Base-by-base conservation (phyloP, 2,888 invertebrate species). In the Agapostemon virescens region DNA sequence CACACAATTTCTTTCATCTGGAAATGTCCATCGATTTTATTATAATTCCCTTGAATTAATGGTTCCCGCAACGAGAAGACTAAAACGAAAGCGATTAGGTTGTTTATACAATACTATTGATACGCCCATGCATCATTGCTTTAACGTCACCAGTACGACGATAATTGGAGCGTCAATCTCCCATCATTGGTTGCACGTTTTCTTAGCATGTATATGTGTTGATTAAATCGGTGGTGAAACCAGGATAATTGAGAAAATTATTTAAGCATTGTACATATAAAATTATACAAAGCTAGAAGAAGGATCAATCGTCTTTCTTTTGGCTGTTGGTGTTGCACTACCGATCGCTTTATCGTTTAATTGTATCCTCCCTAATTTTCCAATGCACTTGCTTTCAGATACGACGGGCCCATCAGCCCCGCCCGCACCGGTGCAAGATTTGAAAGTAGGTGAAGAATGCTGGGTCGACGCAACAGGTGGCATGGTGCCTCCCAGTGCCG, bases 401-500 rank as follows among this genome's bases (percentile, higher is more conserved):
- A 38, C 63, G n/a, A 61, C 52, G 26, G 70, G 77, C 42, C 71
- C 87, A 63, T 79, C 85, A 0, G 79, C 80, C 1, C 87, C 86
- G 2, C 74, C 85, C 5, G 73, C 85, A 45, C 80, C 80, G 6
- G 58, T 52, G 38, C 77, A 73, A 42, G 75, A 58, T 17, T 2
- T 74, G 33, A 81, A 90, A 61, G 88, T 90, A 58, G 95, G 94
- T 26, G 92, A 93, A 33, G 93, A 94, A 0, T 93, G 94, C 70
- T 97, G 97, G 97, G 94, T 95, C 36, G 95, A 95, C 2, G 95
- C 95, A 1, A 93, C 93, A 76, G 95, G 95, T 49, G 94, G 95
- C 11, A 95, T 95, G 90, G 93, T 97, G 73, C 97, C 97, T 26
- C 95, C 96, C 13, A 95, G 95, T 75, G 96, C 97, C 0, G 94